Percentiles rank a stretch among this genome's conserved stretches.
Conservation (phyloP, 2,888 invertebrate genomes). For the Eulithis prunata region DNA sequence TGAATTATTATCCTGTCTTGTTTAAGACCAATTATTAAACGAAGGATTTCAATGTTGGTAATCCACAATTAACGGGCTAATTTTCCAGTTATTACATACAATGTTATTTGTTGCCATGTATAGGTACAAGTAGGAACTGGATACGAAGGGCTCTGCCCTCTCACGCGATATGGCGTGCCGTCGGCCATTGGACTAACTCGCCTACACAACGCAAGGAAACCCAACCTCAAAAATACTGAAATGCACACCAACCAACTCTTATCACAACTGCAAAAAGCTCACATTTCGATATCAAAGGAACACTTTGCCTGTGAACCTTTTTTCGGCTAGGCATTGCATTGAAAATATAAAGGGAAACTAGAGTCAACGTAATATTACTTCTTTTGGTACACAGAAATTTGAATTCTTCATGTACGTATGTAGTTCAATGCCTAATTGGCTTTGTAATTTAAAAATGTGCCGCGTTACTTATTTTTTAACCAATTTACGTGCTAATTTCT, state of each 20-base stretch:
- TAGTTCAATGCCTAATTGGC: background rate
- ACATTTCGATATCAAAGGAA: conserved; percentile 37
- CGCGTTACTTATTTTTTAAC: conserved; percentile 1
- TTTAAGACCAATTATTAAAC: too few species aligned
- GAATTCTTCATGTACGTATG: background rate
- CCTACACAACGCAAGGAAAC: conserved; percentile 55
- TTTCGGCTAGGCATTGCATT: conserved; percentile 11
- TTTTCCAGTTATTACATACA: conserved; percentile 40
- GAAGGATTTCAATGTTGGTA: background rate
- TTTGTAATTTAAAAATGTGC: background rate
- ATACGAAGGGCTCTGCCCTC: conserved; percentile 53
- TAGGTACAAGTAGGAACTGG: conserved; percentile 53
- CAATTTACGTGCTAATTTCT: conserved; percentile 36
- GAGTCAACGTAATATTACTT: conserved; percentile 15
- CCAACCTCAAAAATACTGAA: conserved; percentile 58
- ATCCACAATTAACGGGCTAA: conserved; percentile 18
- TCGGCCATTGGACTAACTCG: conserved; percentile 62
- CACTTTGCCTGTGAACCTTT: conserved; percentile 9
- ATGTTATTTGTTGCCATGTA: conserved; percentile 47
- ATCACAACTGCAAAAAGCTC: conserved; percentile 42
- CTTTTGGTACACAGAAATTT: conserved; percentile 4
- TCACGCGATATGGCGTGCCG: conserved; percentile 79
- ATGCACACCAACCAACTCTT: conserved; percentile 52
- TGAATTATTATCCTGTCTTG: too few species aligned
- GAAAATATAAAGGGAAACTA: conserved; percentile 13